These are phyloP conservation scores for Zoanthus solanderi DNA, from an alignment of 92 coral and sea anemone species.

Conservation along the genomic window DNA sequence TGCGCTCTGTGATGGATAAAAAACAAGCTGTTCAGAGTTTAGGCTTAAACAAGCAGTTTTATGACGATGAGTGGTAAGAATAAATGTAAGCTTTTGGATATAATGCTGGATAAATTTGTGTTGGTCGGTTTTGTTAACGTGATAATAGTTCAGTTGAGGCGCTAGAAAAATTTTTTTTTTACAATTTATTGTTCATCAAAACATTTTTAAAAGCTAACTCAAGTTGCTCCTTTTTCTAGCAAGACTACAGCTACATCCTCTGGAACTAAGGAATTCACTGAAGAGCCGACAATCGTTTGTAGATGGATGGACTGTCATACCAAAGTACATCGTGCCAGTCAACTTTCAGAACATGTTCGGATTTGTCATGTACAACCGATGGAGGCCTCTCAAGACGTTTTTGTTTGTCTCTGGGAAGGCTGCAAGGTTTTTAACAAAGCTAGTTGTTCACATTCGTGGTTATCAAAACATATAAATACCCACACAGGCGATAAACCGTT, in stretches of 20 bases:
- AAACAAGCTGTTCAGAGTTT: constrained; percentile 52
- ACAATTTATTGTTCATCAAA: background rate
- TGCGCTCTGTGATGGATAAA: constrained; percentile 66
- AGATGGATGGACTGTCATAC: constrained; percentile 80
- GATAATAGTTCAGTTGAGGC: background rate
- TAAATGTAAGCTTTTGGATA: constrained; percentile 4
- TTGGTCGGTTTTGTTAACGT: background rate
- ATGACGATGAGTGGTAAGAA: constrained; percentile 47
- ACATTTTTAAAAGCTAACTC: background rate
- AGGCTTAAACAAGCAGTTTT: constrained; percentile 28
- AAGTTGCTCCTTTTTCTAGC: constrained; percentile 18
- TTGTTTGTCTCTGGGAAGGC: constrained; percentile 95
- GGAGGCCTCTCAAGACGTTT: constrained; percentile 82
- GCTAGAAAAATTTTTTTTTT: background rate
- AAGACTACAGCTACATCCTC: constrained; percentile 39
- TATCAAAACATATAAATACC: constrained; percentile 91
- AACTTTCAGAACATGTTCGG: constrained; percentile 91
- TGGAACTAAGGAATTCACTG: constrained; percentile 11
- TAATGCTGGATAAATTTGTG: background rate
- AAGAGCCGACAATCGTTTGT: constrained; percentile 57
- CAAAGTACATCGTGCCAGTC: constrained; percentile 42
- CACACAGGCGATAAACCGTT: constrained; percentile 98
- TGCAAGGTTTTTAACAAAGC: constrained; percentile 98
- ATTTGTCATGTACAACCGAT: constrained; percentile 92
- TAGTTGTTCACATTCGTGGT: constrained; percentile 97